Percentiles rank a stretch among this genome's conserved stretches.
These are phyloP conservation scores for Leptestheria dahalacensis DNA, from an alignment of 1,140 invertebrate species.

Conservation along the genomic window DNA sequence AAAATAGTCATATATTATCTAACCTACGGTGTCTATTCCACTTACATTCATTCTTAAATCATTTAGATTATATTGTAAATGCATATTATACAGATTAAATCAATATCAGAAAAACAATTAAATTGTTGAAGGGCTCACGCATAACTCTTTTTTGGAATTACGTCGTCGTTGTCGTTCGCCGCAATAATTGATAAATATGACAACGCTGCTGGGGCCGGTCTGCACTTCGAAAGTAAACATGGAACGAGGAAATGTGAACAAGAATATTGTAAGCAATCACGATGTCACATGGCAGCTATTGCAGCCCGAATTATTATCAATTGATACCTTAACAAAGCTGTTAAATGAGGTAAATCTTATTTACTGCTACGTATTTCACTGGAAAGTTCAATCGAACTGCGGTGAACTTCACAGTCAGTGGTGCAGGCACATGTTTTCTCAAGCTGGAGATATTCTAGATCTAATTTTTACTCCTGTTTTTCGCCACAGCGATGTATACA, in stretches of 20 bases:
- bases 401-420: not conserved
- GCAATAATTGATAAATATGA: too few species aligned
- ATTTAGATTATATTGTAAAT: too few species aligned
- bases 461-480: not conserved
- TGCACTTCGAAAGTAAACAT: not conserved
- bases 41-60: too few species aligned
- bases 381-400: not conserved
- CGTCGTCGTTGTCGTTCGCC: too few species aligned
- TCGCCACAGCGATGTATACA: not conserved
- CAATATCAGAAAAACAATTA: too few species aligned
- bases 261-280: not conserved
- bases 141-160: too few species aligned
- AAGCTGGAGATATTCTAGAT: not conserved
- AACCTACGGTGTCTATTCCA: too few species aligned
- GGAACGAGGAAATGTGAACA: not conserved
- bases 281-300: slow-evolving; percentile 15
- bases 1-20: too few species aligned
- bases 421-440: too few species aligned
- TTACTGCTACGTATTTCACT: not conserved
- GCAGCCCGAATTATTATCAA: slow-evolving; percentile 12
- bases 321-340: slow-evolving; percentile 16
- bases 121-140: too few species aligned
- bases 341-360: slow-evolving; percentile 10
- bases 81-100: too few species aligned
- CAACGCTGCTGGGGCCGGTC: not conserved